Conservation (phyloP, 2,888 invertebrate genomes). For the Dorcus hopei region DNA sequence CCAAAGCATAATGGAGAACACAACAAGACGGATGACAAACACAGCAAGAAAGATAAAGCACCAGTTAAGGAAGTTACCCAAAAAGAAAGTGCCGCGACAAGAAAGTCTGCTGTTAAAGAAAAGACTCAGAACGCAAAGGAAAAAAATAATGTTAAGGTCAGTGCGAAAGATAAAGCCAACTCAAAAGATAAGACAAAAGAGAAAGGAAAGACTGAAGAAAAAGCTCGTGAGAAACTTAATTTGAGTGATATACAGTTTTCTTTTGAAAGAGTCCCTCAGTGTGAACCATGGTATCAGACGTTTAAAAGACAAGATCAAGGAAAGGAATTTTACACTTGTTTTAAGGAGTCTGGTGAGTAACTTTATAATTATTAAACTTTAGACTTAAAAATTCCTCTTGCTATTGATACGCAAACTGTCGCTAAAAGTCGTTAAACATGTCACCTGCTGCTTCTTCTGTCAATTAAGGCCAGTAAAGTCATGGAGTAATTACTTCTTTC, state of each 20-base stretch:
- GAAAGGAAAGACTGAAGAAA: conserved; percentile 28
- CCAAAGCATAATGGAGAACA: conserved; percentile 39
- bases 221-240: conserved; percentile 42
- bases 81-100: background rate
- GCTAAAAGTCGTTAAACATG: no score
- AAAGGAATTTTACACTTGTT: conserved; percentile 60
- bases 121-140: background rate
- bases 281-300: conserved; percentile 77
- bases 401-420: no score
- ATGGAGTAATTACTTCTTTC: no score
- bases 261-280: conserved; percentile 70
- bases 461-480: no score
- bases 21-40: background rate
- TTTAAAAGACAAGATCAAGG: conserved; percentile 74
- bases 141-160: conserved; percentile 20
- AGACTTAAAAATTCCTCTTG: no score
- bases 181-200: conserved; percentile 38
- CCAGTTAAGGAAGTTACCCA: background rate
- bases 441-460: no score
- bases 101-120: background rate
- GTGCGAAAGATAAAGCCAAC: conserved; percentile 30
- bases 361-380: no score
- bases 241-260: conserved; percentile 67
- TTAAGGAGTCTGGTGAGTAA: conserved; percentile 51
- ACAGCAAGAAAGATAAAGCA: background rate